Evolutionary conservation across 2,888 invertebrate genomes (phyloP), one percentile per base, ranked within the genome.

Genomic region (Tetragnatha montana): DNA sequence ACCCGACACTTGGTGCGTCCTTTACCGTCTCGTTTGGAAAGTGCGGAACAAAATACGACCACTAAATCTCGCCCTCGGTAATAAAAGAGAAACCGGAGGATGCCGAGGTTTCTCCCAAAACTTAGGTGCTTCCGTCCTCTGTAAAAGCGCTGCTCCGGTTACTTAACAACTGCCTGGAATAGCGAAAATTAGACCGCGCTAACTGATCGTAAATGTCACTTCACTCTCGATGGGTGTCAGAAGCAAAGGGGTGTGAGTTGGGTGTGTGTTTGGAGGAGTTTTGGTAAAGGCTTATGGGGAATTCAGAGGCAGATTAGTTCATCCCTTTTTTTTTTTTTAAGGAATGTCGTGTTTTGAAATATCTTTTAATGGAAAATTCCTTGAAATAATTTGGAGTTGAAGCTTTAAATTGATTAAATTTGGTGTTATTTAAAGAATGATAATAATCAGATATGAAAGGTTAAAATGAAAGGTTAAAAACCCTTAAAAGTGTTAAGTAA

Each of bases 181-280:
- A 79, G 79, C 51, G 87, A 87, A 86, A 87, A 86, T 90, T 90
- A 86, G 85, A 49, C 49, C 22, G 79, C 74, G 74, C 89, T 90
- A 90, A 90, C 82, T 73, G 89, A 60, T 90, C 87, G 87, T 90
- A 90, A 90, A 86, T 82, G 89, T 89, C 89, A 51, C 60, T 35
- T 10, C 50, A n/a, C 35, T 70, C 75, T 81, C 22, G 60, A 51
- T 81, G 71, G 50, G 50, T 71, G 47, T 81, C 49, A 60, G 47
- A 35, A 17, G n/a, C 60, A 47, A 22, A 21, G 80, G 79, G 69
- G 80, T 69, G n/a, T 69, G 68, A 47, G 69, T 68, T 35, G 68
- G 69, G 69, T 47, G 70, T 80, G 14, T 68, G 47, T 70, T 17
- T 1, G 35, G 69, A n/a, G 12, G 19, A 73, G 60, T 60, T 35